Base-by-base conservation (phyloP, 2,888 invertebrate species). In the Sturmia bella region DNA sequence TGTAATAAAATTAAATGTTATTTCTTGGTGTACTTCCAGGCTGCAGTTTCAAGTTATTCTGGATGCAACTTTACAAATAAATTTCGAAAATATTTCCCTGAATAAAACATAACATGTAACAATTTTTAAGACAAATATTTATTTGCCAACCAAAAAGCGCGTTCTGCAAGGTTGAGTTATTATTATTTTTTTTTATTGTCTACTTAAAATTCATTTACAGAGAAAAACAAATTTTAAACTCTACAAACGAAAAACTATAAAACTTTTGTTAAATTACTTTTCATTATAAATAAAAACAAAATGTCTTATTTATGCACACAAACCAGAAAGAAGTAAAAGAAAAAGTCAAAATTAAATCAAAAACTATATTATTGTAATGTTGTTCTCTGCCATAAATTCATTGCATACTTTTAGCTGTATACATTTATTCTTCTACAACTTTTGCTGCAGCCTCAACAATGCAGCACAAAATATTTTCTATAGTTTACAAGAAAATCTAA, bases 241-340 rank as follows among this genome's bases (percentile, higher is more conserved):
- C 63, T 54, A n/a, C n/a, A 41, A 73, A 73, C 21, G 45, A 57
- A 68, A 21, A 78, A 72, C 59, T 76, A 69, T 76, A 73, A 78
- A 79, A 79, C 52, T 73, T 73, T 68, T 66, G 72, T 79, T 73
- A 79, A 79, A 79, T 79, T 79, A 73, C 78, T 73, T 79, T 79
- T 73, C 39, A 61, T 57, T 64, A 61, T 61, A 76, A 76, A 69
- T 54, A 69, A 78, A 61, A 72, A 72, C 45, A 73, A 72, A 76
- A 24, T 63, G 43, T 68, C 27, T 32, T 45, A 21, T 48, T 13
- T 39, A 32, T 19, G 32, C 32, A 27, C 15, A 37, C 12, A 77
- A 70, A 76, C 56, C 69, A 52, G 27, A 24, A 45, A 52, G 27
- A 24, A 45, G 15, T 12, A n/a, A 45, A 52, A 39, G 48, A 74